phyloP scores from a whole-genome alignment of 1,140 invertebrate genomes.

The Danaus melanippus region DNA sequence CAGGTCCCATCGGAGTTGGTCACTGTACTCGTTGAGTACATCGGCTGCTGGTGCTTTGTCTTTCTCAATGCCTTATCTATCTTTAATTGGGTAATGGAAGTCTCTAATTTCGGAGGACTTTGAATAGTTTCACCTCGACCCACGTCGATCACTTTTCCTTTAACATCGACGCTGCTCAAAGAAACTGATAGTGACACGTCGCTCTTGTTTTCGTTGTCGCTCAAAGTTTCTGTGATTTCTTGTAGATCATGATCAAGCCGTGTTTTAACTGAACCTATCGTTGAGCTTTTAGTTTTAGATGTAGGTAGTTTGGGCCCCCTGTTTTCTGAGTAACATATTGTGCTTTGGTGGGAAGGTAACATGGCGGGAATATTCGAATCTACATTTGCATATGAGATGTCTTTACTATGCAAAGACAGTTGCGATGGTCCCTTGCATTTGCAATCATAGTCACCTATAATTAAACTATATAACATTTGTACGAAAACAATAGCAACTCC shows the following conservation, averaged over 20 bases:
- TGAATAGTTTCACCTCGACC: conserved; percentile 18
- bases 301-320: conserved; percentile 14
- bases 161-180: conserved; percentile 14
- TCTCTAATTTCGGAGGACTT: conserved; percentile 55
- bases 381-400: conserved; percentile 37
- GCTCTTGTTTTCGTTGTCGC: conserved; percentile 32
- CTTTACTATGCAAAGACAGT: conserved; percentile 15
- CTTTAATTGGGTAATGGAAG: conserved; percentile 43
- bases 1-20: conserved; percentile 37
- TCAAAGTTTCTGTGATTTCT: conserved; percentile 50
- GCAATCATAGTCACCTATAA: conserved; percentile 38
- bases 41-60: conserved; percentile 8
- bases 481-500: conserved; percentile 40
- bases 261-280: conserved; percentile 32
- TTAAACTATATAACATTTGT: conserved; percentile 46
- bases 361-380: conserved; percentile 45
- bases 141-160: conserved; percentile 12
- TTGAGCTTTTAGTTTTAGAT: conserved; percentile 32
- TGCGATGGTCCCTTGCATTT: conserved; percentile 25
- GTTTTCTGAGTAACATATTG: conserved; percentile 29
- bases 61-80: conserved; percentile 22
- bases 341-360: conserved; percentile 33
- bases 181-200: conserved; percentile 18
- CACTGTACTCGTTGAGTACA: conserved; percentile 37
- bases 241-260: conserved; percentile 52